A percentile compares a stretch with the other conserved stretches of the same genome.
These are phyloP conservation scores for Dreissena polymorpha DNA, from an alignment of 1,140 invertebrate genomes.

Conservation along the genomic window DNA sequence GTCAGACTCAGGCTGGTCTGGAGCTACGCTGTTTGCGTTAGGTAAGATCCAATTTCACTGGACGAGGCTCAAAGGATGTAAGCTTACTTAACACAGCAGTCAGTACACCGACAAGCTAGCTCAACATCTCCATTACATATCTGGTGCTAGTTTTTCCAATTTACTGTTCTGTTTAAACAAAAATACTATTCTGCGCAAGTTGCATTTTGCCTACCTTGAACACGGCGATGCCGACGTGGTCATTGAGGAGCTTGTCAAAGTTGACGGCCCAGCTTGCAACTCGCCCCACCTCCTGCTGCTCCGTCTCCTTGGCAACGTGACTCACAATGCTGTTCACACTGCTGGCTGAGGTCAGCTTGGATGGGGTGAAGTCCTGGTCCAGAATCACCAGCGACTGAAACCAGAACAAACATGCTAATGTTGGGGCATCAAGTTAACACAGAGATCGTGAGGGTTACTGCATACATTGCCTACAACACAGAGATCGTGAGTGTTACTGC, in stretches of 20 bases:
- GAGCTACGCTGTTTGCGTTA: too few relatives aligned
- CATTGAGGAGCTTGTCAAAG: conserved; percentile 94
- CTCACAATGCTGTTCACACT: conserved; percentile 73
- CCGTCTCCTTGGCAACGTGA: conserved; percentile 54
- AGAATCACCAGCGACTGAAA: conserved; percentile 72
- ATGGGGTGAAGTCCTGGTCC: conserved; percentile 58
- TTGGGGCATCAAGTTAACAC: not conserved
- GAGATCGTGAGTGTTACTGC: too few relatives aligned
- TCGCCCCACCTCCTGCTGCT: conserved; percentile 55
- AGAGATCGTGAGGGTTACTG: too few relatives aligned
- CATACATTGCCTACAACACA: too few relatives aligned
- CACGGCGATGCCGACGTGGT: conserved; percentile 91
- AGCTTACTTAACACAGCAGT: too few relatives aligned
- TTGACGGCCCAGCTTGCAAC: conserved; percentile 83
- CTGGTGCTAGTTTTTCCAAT: too few relatives aligned
- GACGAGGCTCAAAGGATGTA: too few relatives aligned
- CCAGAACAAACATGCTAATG: conserved; percentile 11
- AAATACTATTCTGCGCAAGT: too few relatives aligned
- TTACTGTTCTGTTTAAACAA: too few relatives aligned
- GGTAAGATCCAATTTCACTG: too few relatives aligned
- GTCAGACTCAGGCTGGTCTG: too few relatives aligned
- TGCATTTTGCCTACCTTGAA: conserved; percentile 90
- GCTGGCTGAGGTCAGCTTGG: conserved; percentile 66
- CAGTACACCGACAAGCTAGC: not conserved
- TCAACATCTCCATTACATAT: not conserved